Evolutionary conservation across 2,888 invertebrate genomes (phyloP), one percentile per base, ranked within the genome.

Genomic region (Cryptophagus acutangulus): DNA sequence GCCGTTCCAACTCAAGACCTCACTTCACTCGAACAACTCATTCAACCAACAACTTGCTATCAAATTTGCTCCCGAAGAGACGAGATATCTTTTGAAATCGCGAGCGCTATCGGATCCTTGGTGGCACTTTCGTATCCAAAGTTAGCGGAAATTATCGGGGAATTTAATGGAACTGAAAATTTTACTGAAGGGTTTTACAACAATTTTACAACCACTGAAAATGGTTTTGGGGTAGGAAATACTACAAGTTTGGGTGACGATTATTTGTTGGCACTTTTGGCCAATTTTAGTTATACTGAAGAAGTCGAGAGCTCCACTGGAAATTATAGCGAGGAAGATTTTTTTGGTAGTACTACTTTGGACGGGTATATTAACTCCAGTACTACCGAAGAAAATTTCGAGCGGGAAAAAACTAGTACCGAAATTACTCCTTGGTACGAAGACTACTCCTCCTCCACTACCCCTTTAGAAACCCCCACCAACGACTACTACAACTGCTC

Each of bases 81-180:
- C 24, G 24, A 20, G n/a, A 20, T 8, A 6, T 9, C 17, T 8
- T 9, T 16, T 6, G 16, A 6, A 9, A 5, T 12, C 17, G 6
- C 20, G 25, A 15, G 26, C 12, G 13, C 35, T 24, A 46, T 46
- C 29, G 37, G 40, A 17, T 38, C 37, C 17, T 12, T 45, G 10
- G 46, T 40, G 15, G 29, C 30, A 36, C 37, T 40, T 33, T 36
- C 44, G 34, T 37, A 45, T 40, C 47, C 46, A 33, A 48, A 20
- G 18, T 50, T 26, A 34, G 15, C 37, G n/a, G 10, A 20, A 20
- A 6, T 8, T 20, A 20, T 20, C 24, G 24, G 24, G 24, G n/a
- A 6, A n/a, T 20, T 20, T 20, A n/a, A n/a, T n/a, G n/a, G n/a
- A n/a, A n/a, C 24, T 20, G 24, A 20, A n/a, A 20, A 20, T 20